Evolutionary conservation across 64 coral and sea anemone genomes (phyloP).

Genomic region (Montipora efflorescens): DNA sequence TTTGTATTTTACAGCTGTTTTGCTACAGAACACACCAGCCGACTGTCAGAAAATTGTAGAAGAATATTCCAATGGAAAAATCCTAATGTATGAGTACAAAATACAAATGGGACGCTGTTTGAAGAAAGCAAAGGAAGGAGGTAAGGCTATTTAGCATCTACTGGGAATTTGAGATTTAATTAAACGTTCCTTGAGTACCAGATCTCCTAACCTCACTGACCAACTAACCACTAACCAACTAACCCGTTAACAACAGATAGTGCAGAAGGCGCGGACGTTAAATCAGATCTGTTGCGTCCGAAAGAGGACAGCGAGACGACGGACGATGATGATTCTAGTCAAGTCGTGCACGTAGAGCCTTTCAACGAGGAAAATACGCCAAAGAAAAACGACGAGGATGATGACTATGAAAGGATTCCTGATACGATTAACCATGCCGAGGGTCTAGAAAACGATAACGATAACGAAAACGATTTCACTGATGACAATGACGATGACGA

Average conservation of each 20-base stretch:
- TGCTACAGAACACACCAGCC: conserved; percentile 21
- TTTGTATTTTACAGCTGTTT: conserved; percentile 46
- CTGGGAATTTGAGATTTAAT: neutral
- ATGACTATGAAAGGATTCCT: neutral
- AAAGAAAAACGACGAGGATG: neutral
- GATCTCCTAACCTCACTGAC: neutral
- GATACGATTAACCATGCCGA: neutral
- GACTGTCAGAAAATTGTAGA: conserved; percentile 76
- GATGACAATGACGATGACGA: neutral
- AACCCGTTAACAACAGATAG: conserved; percentile 29
- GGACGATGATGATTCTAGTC: neutral
- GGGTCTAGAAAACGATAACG: conserved; percentile 20
- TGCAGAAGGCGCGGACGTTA: conserved; percentile 7
- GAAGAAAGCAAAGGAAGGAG: conserved; percentile 60
- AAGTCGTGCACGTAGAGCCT: conserved; percentile 8
- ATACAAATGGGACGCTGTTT: conserved; percentile 86
- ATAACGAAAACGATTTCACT: neutral
- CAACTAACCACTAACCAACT: conserved; percentile 31
- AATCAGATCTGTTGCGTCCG: conserved; percentile 45
- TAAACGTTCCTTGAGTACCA: neutral
- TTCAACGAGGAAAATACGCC: neutral
- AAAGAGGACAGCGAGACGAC: neutral
- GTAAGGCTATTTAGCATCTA: neutral
- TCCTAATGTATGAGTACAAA: conserved; percentile 95
- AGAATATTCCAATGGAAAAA: conserved; percentile 82